Evolutionary conservation across 2,888 invertebrate species (phyloP), one percentile per base, ranked within the genome.

Genomic region (Phaedon cochleariae): DNA sequence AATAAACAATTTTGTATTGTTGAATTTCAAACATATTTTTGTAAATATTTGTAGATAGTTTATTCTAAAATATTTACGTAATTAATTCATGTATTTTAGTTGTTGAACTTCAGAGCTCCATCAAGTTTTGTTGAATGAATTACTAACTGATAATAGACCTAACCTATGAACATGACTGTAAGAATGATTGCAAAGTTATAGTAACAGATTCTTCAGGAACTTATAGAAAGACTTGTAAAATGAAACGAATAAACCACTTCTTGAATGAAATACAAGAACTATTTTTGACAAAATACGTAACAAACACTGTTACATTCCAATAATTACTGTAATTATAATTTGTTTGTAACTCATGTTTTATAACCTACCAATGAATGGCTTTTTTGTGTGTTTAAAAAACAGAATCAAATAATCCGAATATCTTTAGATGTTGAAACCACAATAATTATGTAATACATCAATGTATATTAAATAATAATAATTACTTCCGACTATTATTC

Each of bases 361-460:
- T 69, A 65, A 64, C 64, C 65, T 68, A 68, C 53, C 62, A 65
- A 71, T 74, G 68, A 74, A 75, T 74, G 76, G 82, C 83, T 83
- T 83, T 80, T 81, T 82, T 82, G 81, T 82, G 83, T 83, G 83
- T 82, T 80, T 69, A 72, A 76, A 73, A 76, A 76, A 76, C 73
- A 77, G 77, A 80, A 82, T 81, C 79, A 81, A 82, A 82, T 82
- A 82, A 80, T 76, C 78, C 77, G 77, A 78, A 80, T 80, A 78
- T 82, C 77, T 81, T 81, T 82, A 82, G 82, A 80, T 83, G 82
- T 82, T 70, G 69, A 80, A 78, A 79, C 81, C 80, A 82, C 82
- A 82, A 82, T 81, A 82, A 82, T 82, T 81, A 82, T 82, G 81
- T 82, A 83, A 82, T 82, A 82, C 82, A 82, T 83, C 77, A 82